Evolutionary conservation across 92 coral and sea anemone genomes (phyloP).

Genomic region (Porites lobata): DNA sequence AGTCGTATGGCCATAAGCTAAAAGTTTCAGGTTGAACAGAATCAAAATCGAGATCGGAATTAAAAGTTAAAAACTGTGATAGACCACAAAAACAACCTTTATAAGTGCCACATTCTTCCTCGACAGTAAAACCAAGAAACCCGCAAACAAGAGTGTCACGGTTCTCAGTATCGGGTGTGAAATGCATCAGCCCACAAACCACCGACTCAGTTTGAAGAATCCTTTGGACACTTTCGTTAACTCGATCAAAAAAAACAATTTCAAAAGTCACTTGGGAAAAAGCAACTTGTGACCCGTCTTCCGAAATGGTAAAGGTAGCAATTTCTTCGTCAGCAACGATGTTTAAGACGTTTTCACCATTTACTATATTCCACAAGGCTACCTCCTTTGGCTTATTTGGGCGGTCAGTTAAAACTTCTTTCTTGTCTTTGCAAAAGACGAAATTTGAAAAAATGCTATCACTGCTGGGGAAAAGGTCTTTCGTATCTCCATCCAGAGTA

Average conservation of each 20-base stretch:
- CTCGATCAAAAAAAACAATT: neutral
- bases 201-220: fast-evolving
- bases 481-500: no score
- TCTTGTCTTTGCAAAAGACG: neutral
- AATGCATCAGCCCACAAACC: slow-evolving; percentile 5
- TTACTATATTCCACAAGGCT: slow-evolving; percentile 11
- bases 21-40: neutral
- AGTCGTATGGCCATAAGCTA: neutral
- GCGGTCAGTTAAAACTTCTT: slow-evolving; percentile 2
- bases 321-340: neutral
- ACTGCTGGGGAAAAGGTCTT: no score
- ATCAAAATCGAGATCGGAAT: neutral
- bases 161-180: neutral
- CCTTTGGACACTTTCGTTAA: no score
- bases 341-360: neutral
- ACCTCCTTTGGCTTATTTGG: neutral
- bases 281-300: neutral
- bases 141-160: neutral
- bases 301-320: neutral
- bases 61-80: neutral
- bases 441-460: neutral
- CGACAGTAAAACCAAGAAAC: neutral
- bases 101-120: neutral
- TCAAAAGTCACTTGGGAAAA: neutral
- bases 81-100: neutral